Conservation (phyloP, 2,888 invertebrate species). For the Hofmannophila pseudospretella region DNA sequence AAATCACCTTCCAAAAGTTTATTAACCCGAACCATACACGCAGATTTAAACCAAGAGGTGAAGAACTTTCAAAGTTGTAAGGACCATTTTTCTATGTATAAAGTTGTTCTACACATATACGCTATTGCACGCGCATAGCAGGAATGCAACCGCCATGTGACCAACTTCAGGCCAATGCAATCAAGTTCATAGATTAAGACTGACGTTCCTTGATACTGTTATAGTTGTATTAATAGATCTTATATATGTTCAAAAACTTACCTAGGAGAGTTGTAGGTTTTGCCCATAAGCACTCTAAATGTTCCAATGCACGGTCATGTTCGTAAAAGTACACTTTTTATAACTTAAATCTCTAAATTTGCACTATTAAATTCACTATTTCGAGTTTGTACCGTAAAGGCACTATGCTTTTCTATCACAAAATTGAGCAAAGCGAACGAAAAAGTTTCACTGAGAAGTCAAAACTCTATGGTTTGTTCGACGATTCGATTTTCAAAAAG, state of each 20-base stretch:
- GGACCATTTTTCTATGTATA: constrained; percentile 32
- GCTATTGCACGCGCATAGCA: constrained; percentile 52
- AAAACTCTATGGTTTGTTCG: constrained; percentile 29
- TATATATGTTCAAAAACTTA: too few relatives aligned
- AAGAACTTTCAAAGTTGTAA: constrained; percentile 5
- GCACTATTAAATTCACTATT: constrained; percentile 69
- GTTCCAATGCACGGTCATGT: constrained; percentile 25
- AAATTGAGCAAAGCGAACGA: constrained; percentile 69
- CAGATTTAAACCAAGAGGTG: not conserved
- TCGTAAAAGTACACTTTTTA: constrained; percentile 40
- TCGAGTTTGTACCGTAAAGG: constrained; percentile 61
- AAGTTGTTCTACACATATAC: constrained; percentile 44
- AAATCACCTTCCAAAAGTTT: constrained; percentile 54
- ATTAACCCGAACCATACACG: constrained; percentile 40
- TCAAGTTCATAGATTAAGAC: constrained; percentile 77
- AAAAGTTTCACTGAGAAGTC: constrained; percentile 61
- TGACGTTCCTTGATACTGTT: constrained; percentile 36
- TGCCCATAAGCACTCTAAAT: constrained; percentile 54
- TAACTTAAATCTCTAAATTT: constrained; percentile 56
- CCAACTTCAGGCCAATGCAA: constrained; percentile 56
- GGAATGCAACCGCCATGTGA: constrained; percentile 54
- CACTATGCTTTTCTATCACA: constrained; percentile 65
- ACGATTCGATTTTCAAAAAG: constrained; percentile 9
- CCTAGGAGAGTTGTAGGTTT: constrained; percentile 46
- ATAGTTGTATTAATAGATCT: constrained; percentile 12